Evolutionary conservation across 2,113 vertebrate genomes (phyloP).

Genomic region (Megaceryle maxima): DNA sequence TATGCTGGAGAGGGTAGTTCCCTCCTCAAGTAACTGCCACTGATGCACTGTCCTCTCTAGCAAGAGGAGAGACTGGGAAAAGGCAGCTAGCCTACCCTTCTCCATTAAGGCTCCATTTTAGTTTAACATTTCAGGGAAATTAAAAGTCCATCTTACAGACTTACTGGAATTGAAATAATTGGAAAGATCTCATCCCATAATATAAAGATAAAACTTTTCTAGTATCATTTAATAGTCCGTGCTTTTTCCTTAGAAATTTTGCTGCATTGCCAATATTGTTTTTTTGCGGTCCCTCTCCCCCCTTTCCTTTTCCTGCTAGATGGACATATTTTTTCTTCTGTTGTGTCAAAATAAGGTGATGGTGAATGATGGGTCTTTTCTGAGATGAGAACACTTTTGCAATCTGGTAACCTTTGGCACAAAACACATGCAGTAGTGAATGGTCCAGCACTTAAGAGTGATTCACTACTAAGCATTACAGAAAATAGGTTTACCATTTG

Average conservation of each 20-base stretch:
- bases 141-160: neutral
- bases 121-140: slow-evolving; percentile 21
- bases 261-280: slow-evolving; percentile 43
- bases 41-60: neutral
- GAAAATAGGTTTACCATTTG: slow-evolving; percentile 71
- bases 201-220: slow-evolving; percentile 35
- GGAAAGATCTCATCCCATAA: slow-evolving; percentile 34
- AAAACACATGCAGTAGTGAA: slow-evolving; percentile 62
- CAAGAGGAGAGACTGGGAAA: neutral
- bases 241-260: slow-evolving; percentile 62
- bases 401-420: slow-evolving; percentile 74
- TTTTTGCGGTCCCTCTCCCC: neutral
- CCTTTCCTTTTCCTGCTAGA: slow-evolving; percentile 50
- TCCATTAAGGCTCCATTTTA: neutral
- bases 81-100: neutral
- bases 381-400: slow-evolving; percentile 59
- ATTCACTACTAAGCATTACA: slow-evolving; percentile 67
- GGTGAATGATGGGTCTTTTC: slow-evolving; percentile 63
- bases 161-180: slow-evolving; percentile 16
- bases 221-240: slow-evolving; percentile 46
- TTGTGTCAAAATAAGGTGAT: slow-evolving; percentile 69
- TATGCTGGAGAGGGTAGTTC: neutral
- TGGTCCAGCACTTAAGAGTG: slow-evolving; percentile 69
- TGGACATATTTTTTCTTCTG: slow-evolving; percentile 56
- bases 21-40: neutral